phyloP scores from a whole-genome alignment of 2,113 vertebrate species.

The Bufo gargarizans region DNA sequence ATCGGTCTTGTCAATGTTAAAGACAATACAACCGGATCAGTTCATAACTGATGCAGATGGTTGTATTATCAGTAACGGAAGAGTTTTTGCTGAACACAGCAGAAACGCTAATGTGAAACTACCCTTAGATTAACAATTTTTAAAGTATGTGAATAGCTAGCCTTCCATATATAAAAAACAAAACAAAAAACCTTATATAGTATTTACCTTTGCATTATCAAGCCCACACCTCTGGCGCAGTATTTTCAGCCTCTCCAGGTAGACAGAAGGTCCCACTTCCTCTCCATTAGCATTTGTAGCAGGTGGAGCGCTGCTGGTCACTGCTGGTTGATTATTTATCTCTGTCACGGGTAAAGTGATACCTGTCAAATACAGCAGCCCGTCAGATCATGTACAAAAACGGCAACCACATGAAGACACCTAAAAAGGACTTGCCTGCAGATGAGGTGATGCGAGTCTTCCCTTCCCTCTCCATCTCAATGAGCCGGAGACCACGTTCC shows the following conservation, averaged over 20 bases:
- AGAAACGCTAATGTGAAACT: too few relatives aligned
- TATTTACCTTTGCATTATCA: conserved; percentile 88
- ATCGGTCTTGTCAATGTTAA: too few relatives aligned
- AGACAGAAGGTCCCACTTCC: conserved; percentile 91
- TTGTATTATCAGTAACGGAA: too few relatives aligned
- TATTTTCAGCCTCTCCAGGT: conserved; percentile 95
- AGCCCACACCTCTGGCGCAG: conserved; percentile 93
- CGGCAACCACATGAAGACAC: background rate
- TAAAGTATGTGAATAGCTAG: too few relatives aligned
- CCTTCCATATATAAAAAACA: too few relatives aligned
- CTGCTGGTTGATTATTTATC: conserved; percentile 69
- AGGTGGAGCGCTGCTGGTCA: conserved; percentile 72
- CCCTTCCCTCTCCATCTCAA: conserved; percentile 92
- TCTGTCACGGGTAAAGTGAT: conserved; percentile 84
- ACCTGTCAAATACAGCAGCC: conserved; percentile 68
- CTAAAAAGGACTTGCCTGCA: conserved; percentile 73
- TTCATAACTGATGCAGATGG: too few relatives aligned
- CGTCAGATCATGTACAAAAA: background rate
- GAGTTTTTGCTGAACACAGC: too few relatives aligned
- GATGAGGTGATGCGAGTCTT: conserved; percentile 85
- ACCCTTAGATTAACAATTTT: too few relatives aligned
- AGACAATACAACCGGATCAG: too few relatives aligned
- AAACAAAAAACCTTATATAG: background rate
- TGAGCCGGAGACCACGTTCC: conserved; percentile 93
- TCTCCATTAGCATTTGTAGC: conserved; percentile 83